phyloP scores from a whole-genome alignment of 2,888 invertebrate species.

The Drosophila villosipedis region DNA sequence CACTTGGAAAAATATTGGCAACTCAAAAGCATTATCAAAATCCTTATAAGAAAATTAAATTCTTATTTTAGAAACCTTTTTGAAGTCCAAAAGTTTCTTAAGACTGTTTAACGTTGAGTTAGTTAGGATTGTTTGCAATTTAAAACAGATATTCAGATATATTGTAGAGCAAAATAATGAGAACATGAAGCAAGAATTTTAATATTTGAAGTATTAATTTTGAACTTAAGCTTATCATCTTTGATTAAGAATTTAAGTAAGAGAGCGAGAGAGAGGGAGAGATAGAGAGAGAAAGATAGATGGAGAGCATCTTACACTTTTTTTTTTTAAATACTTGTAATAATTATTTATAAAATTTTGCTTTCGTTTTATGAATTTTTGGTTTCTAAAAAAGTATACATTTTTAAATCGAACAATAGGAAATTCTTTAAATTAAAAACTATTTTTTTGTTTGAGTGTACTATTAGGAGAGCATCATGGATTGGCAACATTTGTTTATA shows the following conservation, averaged over 20 bases:
- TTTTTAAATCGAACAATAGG: neutral
- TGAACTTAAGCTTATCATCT: neutral
- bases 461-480: constrained; percentile 21
- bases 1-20: neutral
- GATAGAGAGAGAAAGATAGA: neutral
- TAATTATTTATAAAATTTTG: neutral
- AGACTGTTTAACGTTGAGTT: neutral
- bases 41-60: neutral
- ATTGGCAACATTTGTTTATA: constrained; percentile 75
- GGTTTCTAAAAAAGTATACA: neutral
- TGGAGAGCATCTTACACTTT: neutral
- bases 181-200: neutral
- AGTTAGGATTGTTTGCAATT: neutral
- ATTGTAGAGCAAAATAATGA: neutral
- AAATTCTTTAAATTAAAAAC: fast-evolving
- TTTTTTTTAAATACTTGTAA: neutral
- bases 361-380: neutral
- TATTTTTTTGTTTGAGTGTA: neutral
- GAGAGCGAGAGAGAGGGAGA: too few species aligned
- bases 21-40: neutral
- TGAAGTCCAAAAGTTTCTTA: neutral
- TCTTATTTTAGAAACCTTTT: neutral
- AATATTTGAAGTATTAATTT: neutral
- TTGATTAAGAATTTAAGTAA: too few species aligned
- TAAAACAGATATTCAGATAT: neutral